Base-by-base conservation (phyloP, 2,888 invertebrate genomes). In the Drosophila emarginata region DNA sequence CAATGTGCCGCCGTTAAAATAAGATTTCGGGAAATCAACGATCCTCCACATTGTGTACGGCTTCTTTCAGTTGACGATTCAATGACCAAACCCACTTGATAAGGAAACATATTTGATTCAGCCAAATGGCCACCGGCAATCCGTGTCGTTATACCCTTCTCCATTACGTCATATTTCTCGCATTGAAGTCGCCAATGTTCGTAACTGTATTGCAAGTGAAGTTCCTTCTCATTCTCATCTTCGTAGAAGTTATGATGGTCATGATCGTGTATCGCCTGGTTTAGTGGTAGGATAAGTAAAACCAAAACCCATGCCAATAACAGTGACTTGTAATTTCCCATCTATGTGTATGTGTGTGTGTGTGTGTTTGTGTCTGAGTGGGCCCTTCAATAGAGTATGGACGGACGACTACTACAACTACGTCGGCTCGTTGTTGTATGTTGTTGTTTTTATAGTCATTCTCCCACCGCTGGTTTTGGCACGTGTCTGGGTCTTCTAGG, bases 1-100 rank as follows among this genome's bases (percentile, higher is more conserved):
- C 91, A 91, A 67, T 91, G 91, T 0, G 90, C 91, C 0, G 91
- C 91, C 1, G 91, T 91, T 0, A 91, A 57, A 45, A 91, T 82
- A 60, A 71, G 83, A 14, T 74, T 67, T 4, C 66, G 71, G 1
- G 85, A 75, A 62, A 91, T 87, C 15, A 91, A 66, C 0, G 89
- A 85, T 14, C 91, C 91, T 6, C 91, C 91, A 60, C 91, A 91
- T 40, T 81, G 79, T 7, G 85, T 71, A n/a, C 67, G 62, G 1
- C 72, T 59, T 4, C 69, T 75, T 0, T 77, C 74, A 2, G 66
- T 64, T 18, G 40, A 4, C 32, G 68, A 75, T 21, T 76, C 70
- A 65, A 91, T 58, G 59, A 91, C 28, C 59, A 91, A 58, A 4
- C 89, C 91, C 21, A 82, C 91, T 62, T 90, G 86, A 61, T 89